Base-by-base conservation (phyloP, 2,113 vertebrate species). In the Saguinus midas region DNA sequence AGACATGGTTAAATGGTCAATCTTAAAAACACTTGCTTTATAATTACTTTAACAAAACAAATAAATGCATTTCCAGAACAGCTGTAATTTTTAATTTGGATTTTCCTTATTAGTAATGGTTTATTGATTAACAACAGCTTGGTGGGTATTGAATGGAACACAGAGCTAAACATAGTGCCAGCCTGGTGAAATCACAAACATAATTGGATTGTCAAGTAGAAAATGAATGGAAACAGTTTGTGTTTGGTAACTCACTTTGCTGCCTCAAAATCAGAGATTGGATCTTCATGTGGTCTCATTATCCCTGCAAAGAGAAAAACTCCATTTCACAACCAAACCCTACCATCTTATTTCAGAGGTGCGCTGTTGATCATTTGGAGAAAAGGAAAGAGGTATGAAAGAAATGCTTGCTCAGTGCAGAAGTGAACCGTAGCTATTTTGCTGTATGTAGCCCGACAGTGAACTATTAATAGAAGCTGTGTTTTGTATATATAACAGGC, bases 31-130 rank as follows among this genome's bases (percentile, higher is more conserved):
- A 72, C 13, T 95, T 96, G 52, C n/a, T 92, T 96, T 87, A 61
- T 90, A 92, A 96, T 90, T 95, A 94, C n/a, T 72, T 94, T 97
- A 93, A 58, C 61, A 78, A 92, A 91, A 79, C 89, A 93, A 97
- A 95, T 87, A 87, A 87, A 84, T 87, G 43, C 14, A 75, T 95
- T 96, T 90, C 35, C 57, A 92, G 80, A 68, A 76, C 18, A 90
- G 43, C 70, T 96, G 55, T 78, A 55, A 57, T 81, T 95, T 94
- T 95, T 95, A 87, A 95, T 75, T 95, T 91, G 57, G 29, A 96
- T 97, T 91, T 95, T 68, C 64, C 37, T 94, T 93, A 96, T 89
- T 86, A 96, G 57, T 91, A 96, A 92, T 66, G 70, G 93, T 90
- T 94, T 96, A 83, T 87, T 94, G 83, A 94, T 48, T 73, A 91